A percentile compares a stretch with the other conserved stretches of the same genome.
These are phyloP conservation scores for Malurus leucopterus DNA, from an alignment of 2,797 vertebrate species.

Conservation along the genomic window DNA sequence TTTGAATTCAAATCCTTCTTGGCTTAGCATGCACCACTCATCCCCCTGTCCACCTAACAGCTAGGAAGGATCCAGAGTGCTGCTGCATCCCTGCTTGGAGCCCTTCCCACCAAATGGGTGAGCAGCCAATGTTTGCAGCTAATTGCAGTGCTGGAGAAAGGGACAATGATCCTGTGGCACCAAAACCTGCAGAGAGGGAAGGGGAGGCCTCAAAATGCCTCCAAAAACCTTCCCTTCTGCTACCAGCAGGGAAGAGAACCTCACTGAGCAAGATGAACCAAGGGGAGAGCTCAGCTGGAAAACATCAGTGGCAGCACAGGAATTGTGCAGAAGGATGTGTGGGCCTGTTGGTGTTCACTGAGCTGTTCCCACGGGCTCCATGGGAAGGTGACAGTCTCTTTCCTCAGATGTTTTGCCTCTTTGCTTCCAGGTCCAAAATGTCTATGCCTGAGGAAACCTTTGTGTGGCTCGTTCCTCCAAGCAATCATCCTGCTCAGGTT, in stretches of 20 bases:
- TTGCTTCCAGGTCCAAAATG: background rate
- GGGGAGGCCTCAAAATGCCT: background rate
- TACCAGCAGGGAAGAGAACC: background rate
- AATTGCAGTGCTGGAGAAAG: background rate
- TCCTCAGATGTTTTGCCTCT: background rate
- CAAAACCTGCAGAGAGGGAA: background rate
- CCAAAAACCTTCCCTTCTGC: background rate
- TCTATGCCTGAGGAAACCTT: background rate
- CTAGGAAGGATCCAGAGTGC: background rate
- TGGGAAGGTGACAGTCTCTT: background rate
- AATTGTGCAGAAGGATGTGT: background rate
- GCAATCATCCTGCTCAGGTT: background rate
- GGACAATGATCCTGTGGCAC: background rate
- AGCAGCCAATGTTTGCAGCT: background rate
- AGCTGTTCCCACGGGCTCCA: background rate
- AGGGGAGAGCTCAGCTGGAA: background rate
- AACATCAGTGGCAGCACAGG: background rate
- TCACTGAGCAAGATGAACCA: background rate
- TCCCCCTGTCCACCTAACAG: background rate
- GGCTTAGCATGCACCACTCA: background rate
- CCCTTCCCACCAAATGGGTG: background rate
- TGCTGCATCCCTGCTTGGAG: background rate
- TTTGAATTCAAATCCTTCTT: constrained; percentile 20
- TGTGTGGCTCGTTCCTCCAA: background rate
- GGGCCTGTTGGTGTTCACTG: background rate